Evolutionary conservation across 2,888 invertebrate species (phyloP).

Genomic region (Phymatocera aterrima): DNA sequence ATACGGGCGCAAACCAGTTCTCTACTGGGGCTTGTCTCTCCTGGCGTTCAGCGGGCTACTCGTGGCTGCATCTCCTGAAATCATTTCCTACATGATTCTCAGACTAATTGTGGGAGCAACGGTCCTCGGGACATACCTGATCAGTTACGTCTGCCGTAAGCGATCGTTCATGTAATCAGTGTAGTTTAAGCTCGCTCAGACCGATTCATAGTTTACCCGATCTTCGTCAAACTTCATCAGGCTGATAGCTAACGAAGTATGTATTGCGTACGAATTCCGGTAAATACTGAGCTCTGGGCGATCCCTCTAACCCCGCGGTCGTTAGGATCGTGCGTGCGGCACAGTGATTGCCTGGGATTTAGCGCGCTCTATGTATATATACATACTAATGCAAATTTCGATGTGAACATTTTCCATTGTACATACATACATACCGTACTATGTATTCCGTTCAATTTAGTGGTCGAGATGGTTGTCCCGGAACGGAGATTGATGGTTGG

Average conservation of each 20-base stretch:
- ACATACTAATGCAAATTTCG: too few relatives aligned
- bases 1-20: conserved; percentile 83
- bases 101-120: conserved; percentile 84
- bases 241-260: too few relatives aligned
- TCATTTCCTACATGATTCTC: conserved; percentile 81
- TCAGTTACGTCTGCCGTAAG: conserved; percentile 86
- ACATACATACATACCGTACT: too few relatives aligned
- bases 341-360: too few relatives aligned
- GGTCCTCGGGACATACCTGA: conserved; percentile 86
- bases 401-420: neutral
- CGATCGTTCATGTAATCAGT: conserved; percentile 8
- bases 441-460: too few relatives aligned
- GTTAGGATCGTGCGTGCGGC: too few relatives aligned
- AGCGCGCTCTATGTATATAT: too few relatives aligned
- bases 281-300: too few relatives aligned
- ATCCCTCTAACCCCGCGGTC: too few relatives aligned
- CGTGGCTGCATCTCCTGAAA: conserved; percentile 83
- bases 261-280: too few relatives aligned
- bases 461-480: conserved; percentile 85
- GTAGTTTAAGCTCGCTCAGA: neutral
- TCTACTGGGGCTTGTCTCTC: conserved; percentile 83
- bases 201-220: too few relatives aligned
- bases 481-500: conserved; percentile 82
- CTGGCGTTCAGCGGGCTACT: conserved; percentile 83
- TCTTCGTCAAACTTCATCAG: too few relatives aligned